A percentile compares a stretch with the other conserved stretches of the same genome.
Conservation (phyloP, 2,797 vertebrate species). For the Dryobates pubescens region DNA sequence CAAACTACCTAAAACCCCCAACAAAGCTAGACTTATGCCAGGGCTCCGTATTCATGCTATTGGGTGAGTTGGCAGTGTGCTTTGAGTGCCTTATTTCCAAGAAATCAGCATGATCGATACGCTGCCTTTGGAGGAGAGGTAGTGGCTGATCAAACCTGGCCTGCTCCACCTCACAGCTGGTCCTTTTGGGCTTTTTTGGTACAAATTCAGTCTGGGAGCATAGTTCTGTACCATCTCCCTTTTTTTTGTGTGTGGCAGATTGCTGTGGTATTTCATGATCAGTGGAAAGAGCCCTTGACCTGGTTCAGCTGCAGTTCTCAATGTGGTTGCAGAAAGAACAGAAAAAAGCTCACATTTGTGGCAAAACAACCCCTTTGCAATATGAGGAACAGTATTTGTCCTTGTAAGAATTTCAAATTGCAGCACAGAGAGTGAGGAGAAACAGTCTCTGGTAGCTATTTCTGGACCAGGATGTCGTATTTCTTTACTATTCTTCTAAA, state of each 20-base stretch:
- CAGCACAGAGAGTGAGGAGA: background rate
- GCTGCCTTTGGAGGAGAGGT: background rate
- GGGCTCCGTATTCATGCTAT: background rate
- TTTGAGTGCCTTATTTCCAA: background rate
- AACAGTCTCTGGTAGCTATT: background rate
- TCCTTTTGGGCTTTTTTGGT: background rate
- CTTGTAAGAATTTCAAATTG: background rate
- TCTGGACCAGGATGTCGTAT: background rate
- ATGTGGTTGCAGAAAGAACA: background rate
- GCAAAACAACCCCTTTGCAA: background rate
- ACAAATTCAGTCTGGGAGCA: background rate
- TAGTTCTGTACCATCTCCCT: background rate
- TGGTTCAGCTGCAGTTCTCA: background rate
- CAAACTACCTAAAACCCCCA: background rate
- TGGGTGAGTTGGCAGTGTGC: background rate
- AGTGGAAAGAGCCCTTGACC: background rate
- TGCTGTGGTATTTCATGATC: background rate
- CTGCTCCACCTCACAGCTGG: background rate
- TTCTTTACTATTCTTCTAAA: background rate
- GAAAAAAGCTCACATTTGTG: background rate
- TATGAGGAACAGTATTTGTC: background rate
- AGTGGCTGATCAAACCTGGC: background rate
- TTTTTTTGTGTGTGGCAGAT: background rate
- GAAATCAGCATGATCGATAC: fast-evolving
- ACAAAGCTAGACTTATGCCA: background rate